These are phyloP conservation scores for Poeciliopsis infans DNA, from an alignment of 2,797 vertebrate species.

Conservation along the genomic window DNA sequence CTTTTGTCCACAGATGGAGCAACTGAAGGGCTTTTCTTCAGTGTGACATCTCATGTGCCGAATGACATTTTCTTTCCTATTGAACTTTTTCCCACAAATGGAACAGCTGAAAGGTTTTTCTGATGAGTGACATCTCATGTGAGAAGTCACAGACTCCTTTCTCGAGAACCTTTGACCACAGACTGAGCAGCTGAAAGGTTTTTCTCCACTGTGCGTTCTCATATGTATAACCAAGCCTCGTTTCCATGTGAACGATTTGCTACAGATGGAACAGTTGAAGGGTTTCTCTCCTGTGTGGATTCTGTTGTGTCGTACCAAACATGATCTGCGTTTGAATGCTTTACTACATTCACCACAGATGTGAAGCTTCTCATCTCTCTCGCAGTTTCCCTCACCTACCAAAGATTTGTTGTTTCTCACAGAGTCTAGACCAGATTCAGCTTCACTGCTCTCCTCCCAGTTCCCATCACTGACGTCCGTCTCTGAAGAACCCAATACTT, in stretches of 20 bases:
- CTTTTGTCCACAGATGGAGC: conserved; percentile 5
- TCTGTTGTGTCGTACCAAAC: conserved; percentile 6
- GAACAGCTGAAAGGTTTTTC: conserved; percentile 14
- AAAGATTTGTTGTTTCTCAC: neutral
- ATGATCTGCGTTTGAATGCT: conserved; percentile 8
- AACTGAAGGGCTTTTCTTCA: conserved; percentile 5
- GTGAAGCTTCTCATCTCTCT: neutral
- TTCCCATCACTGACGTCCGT: conserved; percentile 1
- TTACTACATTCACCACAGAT: conserved; percentile 5
- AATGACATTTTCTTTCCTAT: conserved; percentile 4
- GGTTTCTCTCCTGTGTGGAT: conserved; percentile 16
- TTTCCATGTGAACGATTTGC: conserved; percentile 13
- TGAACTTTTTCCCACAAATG: neutral
- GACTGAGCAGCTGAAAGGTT: conserved; percentile 14
- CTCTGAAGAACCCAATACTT: neutral
- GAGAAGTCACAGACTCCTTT: neutral
- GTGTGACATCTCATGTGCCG: conserved; percentile 11
- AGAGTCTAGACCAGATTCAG: neutral
- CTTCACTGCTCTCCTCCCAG: neutral
- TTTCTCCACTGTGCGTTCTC: conserved; percentile 15
- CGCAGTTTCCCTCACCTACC: neutral
- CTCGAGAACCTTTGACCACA: conserved; percentile 1
- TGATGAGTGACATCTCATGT: neutral
- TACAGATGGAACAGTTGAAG: conserved; percentile 14
- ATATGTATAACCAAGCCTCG: conserved; percentile 11